phyloP scores from a whole-genome alignment of 2,888 invertebrate genomes.

The Stramonita haemastoma region DNA sequence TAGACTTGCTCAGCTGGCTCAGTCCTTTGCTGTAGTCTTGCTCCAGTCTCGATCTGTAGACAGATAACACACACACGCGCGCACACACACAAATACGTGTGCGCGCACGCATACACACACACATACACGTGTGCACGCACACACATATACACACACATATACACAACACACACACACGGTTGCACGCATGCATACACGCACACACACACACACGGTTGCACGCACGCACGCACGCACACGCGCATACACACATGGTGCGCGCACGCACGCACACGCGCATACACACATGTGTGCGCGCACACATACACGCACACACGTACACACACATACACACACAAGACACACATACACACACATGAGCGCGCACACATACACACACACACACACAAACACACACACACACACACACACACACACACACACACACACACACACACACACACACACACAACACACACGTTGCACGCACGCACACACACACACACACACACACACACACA shows the following conservation, averaged over 20 bases:
- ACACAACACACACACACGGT: no score
- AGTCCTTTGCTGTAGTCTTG: no score
- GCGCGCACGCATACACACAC: constrained; percentile 6
- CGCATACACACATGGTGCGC: not conserved
- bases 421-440: constrained; percentile 33
- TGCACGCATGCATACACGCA: not conserved
- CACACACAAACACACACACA: constrained; percentile 10
- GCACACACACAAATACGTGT: not conserved
- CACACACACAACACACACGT: no score
- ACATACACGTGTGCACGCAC: not conserved
- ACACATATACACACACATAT: not conserved
- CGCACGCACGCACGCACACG: not conserved
- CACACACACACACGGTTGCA: not conserved
- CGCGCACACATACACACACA: not conserved
- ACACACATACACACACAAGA: constrained; percentile 24
- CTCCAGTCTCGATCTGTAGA: no score
- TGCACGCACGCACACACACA: constrained; percentile 38
- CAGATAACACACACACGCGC: not conserved
- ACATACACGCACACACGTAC: constrained; percentile 18
- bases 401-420: constrained; percentile 39
- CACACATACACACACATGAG: not conserved
- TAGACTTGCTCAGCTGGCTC: no score
- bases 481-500: constrained; percentile 25
- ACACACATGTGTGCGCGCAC: constrained; percentile 24
- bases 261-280: not conserved